Evolutionary conservation across 2,113 vertebrate species (phyloP).

Genomic region (Tinamus guttatus): DNA sequence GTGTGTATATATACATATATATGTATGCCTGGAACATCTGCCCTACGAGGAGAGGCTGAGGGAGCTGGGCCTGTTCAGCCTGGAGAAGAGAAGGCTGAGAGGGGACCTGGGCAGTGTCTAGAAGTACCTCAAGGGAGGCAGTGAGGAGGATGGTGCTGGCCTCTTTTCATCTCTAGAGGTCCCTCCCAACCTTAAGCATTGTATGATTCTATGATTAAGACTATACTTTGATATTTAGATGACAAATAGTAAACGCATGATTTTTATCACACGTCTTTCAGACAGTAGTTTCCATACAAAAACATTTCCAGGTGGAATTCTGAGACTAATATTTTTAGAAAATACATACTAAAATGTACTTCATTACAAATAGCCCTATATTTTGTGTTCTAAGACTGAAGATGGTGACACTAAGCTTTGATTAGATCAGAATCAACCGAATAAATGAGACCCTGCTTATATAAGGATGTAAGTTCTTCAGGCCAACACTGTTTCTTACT

Average conservation of each 20-base stretch:
- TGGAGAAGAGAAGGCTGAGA: too few relatives aligned
- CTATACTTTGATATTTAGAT: background rate
- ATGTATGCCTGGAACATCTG: too few relatives aligned
- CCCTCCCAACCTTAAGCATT: too few relatives aligned
- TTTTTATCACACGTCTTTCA: background rate
- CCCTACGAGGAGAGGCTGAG: too few relatives aligned
- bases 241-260: background rate
- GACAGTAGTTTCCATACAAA: background rate
- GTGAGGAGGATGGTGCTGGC: too few relatives aligned
- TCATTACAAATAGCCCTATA: background rate
- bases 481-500: background rate
- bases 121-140: too few relatives aligned
- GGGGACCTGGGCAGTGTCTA: too few relatives aligned
- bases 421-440: background rate
- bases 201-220: too few relatives aligned
- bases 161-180: too few relatives aligned
- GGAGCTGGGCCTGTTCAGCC: too few relatives aligned
- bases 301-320: background rate
- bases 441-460: background rate
- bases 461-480: background rate
- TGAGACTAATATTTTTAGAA: background rate
- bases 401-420: background rate
- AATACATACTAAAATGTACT: background rate
- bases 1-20: too few relatives aligned
- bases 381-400: background rate